Conservation (phyloP, 2,113 vertebrate genomes). For the Dipodomys ordii region DNA sequence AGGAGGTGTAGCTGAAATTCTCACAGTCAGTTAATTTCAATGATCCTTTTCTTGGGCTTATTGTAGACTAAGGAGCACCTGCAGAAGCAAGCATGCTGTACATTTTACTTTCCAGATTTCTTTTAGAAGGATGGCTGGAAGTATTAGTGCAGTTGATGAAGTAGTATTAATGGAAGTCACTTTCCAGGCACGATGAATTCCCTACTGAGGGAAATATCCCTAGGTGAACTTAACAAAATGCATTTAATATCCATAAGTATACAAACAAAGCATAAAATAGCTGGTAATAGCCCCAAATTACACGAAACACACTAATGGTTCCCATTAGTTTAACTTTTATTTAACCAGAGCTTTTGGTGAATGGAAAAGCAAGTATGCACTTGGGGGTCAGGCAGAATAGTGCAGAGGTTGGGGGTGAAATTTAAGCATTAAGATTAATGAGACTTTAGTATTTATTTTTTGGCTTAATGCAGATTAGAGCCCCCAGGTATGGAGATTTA, state of each 20-base stretch:
- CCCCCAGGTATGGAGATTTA: not conserved
- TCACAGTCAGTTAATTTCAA: not conserved
- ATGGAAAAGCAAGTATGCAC: conserved; percentile 62
- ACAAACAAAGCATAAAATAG: conserved; percentile 53
- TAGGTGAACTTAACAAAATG: conserved; percentile 47
- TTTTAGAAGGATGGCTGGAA: conserved; percentile 52
- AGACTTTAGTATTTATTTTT: conserved; percentile 52
- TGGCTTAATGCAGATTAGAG: conserved; percentile 3
- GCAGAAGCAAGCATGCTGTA: not conserved
- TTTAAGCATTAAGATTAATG: conserved; percentile 65
- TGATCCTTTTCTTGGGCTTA: not conserved
- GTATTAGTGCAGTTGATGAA: conserved; percentile 42
- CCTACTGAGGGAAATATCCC: conserved; percentile 4
- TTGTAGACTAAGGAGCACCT: not conserved
- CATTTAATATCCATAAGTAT: not conserved
- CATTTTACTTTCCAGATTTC: conserved; percentile 55
- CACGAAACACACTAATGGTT: conserved; percentile 62
- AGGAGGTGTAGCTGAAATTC: conserved; percentile 15
- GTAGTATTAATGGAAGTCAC: not conserved
- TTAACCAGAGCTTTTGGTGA: conserved; percentile 68
- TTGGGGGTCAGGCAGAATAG: conserved; percentile 8
- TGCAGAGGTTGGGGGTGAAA: conserved; percentile 61
- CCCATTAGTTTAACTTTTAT: conserved; percentile 70
- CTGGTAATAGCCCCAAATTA: conserved; percentile 62
- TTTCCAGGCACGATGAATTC: not conserved